A percentile compares a stretch with the other conserved stretches of the same genome.
phyloP scores from a whole-genome alignment of 2,113 vertebrate species.

The Motacilla tschutschensis region DNA sequence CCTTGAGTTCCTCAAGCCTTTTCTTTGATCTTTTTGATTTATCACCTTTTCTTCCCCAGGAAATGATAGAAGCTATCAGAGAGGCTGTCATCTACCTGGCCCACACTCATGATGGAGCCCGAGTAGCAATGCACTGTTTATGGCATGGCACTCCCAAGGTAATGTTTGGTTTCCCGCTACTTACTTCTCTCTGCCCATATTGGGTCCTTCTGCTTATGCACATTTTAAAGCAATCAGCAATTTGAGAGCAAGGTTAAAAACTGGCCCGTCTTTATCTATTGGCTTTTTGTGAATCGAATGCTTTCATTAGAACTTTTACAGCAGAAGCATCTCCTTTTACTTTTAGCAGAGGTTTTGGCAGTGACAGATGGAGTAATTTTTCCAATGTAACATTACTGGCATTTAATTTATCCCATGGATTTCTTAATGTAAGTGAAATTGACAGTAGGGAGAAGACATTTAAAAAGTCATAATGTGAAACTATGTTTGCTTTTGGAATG shows the following conservation, averaged over 20 bases:
- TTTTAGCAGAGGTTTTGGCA: not conserved
- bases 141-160: conserved; percentile 97
- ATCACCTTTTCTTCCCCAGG: conserved; percentile 68
- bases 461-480: not conserved
- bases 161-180: not conserved
- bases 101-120: conserved; percentile 91
- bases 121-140: conserved; percentile 92
- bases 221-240: not conserved
- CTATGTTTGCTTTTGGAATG: not conserved
- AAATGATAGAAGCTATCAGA: conserved; percentile 94
- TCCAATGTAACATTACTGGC: not conserved
- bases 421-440: not conserved
- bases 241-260: not conserved
- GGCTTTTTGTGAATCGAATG: not conserved
- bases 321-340: not conserved
- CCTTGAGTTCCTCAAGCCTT: not conserved
- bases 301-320: not conserved
- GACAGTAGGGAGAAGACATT: not conserved
- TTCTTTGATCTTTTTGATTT: not conserved
- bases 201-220: not conserved
- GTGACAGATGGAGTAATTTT: not conserved
- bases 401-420: not conserved
- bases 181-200: not conserved
- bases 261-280: fast-evolving
- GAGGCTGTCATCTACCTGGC: conserved; percentile 92